phyloP scores from a whole-genome alignment of 2,888 invertebrate genomes.

The Amphimallon solstitiale region DNA sequence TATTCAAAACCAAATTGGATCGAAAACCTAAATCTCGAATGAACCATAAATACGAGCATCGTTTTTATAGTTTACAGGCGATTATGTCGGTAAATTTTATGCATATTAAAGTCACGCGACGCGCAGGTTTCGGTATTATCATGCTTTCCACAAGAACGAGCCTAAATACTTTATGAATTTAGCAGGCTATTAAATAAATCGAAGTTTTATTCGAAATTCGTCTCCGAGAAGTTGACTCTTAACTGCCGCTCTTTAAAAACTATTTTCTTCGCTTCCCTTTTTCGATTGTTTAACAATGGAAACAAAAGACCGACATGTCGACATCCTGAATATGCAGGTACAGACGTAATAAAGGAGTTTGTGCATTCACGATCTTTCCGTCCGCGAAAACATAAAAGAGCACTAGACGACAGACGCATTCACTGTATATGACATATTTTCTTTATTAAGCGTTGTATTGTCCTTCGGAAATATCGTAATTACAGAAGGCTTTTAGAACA shows the following conservation, averaged over 20 bases:
- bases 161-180: conserved; percentile 52
- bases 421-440: conserved; percentile 25
- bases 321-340: conserved; percentile 39
- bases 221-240: conserved; percentile 40
- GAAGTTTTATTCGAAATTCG: conserved; percentile 53
- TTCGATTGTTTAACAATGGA: conserved; percentile 37
- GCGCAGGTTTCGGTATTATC: conserved; percentile 51
- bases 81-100: conserved; percentile 52
- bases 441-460: conserved; percentile 23
- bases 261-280: conserved; percentile 36
- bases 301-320: conserved; percentile 40
- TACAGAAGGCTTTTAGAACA: conserved; percentile 17
- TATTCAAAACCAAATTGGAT: conserved; percentile 34
- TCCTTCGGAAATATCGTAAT: conserved; percentile 25
- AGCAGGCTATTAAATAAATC: conserved; percentile 53
- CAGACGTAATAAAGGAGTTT: conserved; percentile 39
- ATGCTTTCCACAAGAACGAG: conserved; percentile 52
- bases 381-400: conserved; percentile 37
- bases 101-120: conserved; percentile 55
- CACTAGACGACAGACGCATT: conserved; percentile 30
- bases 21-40: conserved; percentile 31
- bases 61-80: conserved; percentile 41
- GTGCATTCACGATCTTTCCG: conserved; percentile 36
- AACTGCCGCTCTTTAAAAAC: conserved; percentile 44
- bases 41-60: conserved; percentile 36